These are phyloP conservation scores for Hydrotaea diabolus DNA, from an alignment of 2,888 invertebrate species.

Conservation along the genomic window DNA sequence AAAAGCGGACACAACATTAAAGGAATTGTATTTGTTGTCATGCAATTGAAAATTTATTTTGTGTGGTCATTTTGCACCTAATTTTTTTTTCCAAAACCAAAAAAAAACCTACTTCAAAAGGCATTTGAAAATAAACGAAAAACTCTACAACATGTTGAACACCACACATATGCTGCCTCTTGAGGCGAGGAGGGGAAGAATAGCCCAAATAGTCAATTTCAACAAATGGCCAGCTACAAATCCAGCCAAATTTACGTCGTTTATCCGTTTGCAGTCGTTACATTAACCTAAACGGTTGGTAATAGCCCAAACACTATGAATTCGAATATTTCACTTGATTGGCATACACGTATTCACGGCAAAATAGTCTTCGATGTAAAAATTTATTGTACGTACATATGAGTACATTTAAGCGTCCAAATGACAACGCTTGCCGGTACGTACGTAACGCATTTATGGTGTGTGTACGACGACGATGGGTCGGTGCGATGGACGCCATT, in stretches of 20 bases:
- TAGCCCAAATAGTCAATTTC: neutral
- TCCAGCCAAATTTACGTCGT: neutral
- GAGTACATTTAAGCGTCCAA: neutral
- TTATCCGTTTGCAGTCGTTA: neutral
- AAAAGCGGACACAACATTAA: slow-evolving; percentile 32
- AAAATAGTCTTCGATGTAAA: slow-evolving; percentile 20
- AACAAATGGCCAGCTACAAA: slow-evolving; percentile 12
- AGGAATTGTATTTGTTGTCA: slow-evolving; percentile 52
- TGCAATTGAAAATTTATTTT: slow-evolving; percentile 77
- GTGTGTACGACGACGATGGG: neutral
- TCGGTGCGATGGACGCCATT: neutral
- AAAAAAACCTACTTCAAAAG: slow-evolving; percentile 71
- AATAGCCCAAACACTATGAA: neutral
- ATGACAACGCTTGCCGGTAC: neutral
- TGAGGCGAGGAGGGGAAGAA: no score
- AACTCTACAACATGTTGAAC: neutral
- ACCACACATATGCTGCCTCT: neutral
- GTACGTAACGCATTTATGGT: slow-evolving; percentile 16
- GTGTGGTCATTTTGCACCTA: slow-evolving; percentile 79
- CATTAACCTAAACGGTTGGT: slow-evolving; percentile 14
- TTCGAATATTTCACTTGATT: slow-evolving; percentile 4
- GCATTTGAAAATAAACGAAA: slow-evolving; percentile 35
- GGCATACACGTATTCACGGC: slow-evolving; percentile 7
- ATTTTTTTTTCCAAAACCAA: no score
- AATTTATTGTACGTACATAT: slow-evolving; percentile 10